These are phyloP conservation scores for Escarpia spicata DNA, from an alignment of 2,888 invertebrate species.

Conservation along the genomic window DNA sequence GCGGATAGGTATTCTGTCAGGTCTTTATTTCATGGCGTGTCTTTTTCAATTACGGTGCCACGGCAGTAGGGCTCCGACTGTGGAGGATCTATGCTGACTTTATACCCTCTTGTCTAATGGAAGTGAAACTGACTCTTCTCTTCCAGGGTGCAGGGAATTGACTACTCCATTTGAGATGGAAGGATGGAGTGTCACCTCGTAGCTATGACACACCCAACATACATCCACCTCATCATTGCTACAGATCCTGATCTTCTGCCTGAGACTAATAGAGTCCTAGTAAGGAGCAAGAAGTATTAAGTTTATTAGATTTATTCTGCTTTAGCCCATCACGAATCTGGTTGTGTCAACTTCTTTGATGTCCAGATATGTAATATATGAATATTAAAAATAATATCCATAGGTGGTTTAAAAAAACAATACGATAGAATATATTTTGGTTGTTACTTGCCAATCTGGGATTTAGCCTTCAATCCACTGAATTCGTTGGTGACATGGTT, in stretches of 20 bases:
- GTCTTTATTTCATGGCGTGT: not conserved
- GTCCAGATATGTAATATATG: no score
- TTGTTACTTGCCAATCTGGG: no score
- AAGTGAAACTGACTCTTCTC: not conserved
- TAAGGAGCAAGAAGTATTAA: no score
- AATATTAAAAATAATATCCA: no score
- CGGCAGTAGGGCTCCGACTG: not conserved
- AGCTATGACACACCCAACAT: not conserved
- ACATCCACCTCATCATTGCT: not conserved
- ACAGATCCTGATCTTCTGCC: not conserved
- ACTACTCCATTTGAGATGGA: conserved; percentile 1
- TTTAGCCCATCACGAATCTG: no score
- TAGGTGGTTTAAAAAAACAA: no score
- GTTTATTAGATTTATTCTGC: no score
- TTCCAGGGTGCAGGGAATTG: not conserved
- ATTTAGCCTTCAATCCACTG: no score
- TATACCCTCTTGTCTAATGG: not conserved
- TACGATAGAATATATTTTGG: no score
- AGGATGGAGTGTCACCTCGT: not conserved
- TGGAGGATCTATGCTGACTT: not conserved
- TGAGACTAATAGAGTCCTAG: no score
- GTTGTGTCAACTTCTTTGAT: no score
- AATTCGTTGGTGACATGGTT: no score
- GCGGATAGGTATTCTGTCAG: not conserved
- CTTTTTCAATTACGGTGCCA: conserved; percentile 16